Evolutionary conservation across 2,888 invertebrate genomes (phyloP), one percentile per base, ranked within the genome.

Genomic region (Gortyna flavago): DNA sequence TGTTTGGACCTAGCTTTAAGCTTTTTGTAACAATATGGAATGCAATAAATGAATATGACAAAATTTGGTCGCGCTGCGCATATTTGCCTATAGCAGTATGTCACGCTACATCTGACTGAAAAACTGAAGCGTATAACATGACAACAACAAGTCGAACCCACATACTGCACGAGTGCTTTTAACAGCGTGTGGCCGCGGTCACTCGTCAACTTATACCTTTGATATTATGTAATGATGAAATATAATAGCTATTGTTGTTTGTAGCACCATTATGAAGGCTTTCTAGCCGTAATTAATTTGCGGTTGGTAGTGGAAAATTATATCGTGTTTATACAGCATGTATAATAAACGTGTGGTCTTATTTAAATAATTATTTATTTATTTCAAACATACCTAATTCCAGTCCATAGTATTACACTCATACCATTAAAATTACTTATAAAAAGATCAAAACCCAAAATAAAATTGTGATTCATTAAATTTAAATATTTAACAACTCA

Each of bases 81-180:
- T 21, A 3, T 29, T 11, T 29, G 44, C 21, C 29, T 44, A 2
- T 21, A 29, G 44, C 29, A 29, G 21, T 11, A 29, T 2, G 7
- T 44, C 21, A 35, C 18, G 32, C 51, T 62, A 62, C 18, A 75
- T 32, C 44, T 61, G 35, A 3, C 21, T n/a, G 38, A n/a, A 65
- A 61, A 80, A 68, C 29, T 72, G 44, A 64, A 69, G 54, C 72
- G 35, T 67, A n/a, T 18, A 76, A 73, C 59, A 74, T 65, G 64
- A 65, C 62, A 61, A 44, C 65, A 70, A 54, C 74, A 54, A 54
- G 44, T 73, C 16, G 3, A 69, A 35, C 54, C 74, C 54, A 13
- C 51, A 48, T 62, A 74, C 59, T 61, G 74, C 79, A 72, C 48
- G 57, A 83, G 57, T 76, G 87, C 82, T 86, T 86, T 84, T 54